Conservation (phyloP, 2,113 vertebrate genomes). For the Myotis lucifugus region DNA sequence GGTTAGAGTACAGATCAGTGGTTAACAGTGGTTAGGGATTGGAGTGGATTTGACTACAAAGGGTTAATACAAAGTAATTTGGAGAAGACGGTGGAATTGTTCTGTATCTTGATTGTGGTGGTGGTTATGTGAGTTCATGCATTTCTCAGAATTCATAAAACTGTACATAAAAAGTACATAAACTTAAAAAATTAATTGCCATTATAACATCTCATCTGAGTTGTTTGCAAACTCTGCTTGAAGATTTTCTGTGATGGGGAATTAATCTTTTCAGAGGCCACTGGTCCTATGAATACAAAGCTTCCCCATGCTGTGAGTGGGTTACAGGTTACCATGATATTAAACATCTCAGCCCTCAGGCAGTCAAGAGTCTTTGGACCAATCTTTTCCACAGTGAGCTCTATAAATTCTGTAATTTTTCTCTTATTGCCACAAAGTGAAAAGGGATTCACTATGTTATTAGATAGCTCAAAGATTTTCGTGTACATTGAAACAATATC, state of each 20-base stretch:
- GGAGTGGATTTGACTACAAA: not conserved
- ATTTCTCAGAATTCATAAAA: not conserved
- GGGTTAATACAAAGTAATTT: not conserved
- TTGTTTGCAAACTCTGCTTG: not conserved
- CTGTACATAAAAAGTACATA: not conserved
- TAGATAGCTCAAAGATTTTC: not conserved
- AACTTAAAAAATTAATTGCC: not conserved
- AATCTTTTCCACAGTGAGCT: not conserved
- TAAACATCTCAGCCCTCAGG: not conserved
- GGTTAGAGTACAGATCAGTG: not conserved
- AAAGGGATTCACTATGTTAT: not conserved
- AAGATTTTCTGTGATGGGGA: not conserved
- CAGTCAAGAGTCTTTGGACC: not conserved
- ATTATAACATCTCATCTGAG: not conserved
- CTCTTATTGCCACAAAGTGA: not conserved
- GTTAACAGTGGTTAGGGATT: not conserved
- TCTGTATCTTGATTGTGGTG: not conserved
- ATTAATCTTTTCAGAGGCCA: not conserved
- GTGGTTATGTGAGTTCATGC: not conserved
- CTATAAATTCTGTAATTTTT: slow-evolving; percentile 16
- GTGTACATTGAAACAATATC: slow-evolving; percentile 9
- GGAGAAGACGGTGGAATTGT: not conserved
- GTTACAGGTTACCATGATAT: not conserved
- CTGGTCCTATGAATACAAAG: not conserved
- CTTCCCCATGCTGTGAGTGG: not conserved